phyloP scores from a whole-genome alignment of 2,113 vertebrate species.

The Podarcis muralis region DNA sequence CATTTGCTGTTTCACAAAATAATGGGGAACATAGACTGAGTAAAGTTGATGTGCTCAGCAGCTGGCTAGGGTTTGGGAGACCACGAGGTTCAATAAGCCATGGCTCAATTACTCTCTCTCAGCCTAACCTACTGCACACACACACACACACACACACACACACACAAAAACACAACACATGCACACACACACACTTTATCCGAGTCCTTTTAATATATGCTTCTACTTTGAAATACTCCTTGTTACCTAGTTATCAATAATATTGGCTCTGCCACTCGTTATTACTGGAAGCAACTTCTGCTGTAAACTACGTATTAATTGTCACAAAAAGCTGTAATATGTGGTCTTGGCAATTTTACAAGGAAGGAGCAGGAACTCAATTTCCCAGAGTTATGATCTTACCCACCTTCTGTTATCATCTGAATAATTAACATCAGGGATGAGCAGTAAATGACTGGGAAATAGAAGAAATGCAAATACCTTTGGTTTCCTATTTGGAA shows the following conservation, averaged over 20 bases:
- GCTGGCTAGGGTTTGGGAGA: no score
- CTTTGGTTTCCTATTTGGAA: neutral
- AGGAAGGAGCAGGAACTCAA: neutral
- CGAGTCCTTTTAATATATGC: neutral
- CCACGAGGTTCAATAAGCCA: no score
- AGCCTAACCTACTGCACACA: no score
- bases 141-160: no score
- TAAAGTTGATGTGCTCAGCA: neutral
- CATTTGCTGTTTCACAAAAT: neutral
- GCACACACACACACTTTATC: no score
- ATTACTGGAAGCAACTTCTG: neutral
- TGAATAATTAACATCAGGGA: slow-evolving; percentile 7
- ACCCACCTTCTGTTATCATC: neutral
- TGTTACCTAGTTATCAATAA: neutral
- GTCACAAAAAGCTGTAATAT: neutral
- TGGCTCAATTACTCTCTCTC: no score
- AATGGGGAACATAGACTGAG: neutral
- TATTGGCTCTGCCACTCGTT: neutral
- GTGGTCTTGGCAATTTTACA: neutral
- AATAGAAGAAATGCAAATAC: neutral
- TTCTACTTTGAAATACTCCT: neutral
- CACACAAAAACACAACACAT: no score
- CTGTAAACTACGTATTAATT: slow-evolving; percentile 27
- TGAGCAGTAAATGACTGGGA: neutral
- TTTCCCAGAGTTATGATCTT: neutral